Base-by-base conservation (phyloP, 2,113 vertebrate genomes). In the Mirza zaza region DNA sequence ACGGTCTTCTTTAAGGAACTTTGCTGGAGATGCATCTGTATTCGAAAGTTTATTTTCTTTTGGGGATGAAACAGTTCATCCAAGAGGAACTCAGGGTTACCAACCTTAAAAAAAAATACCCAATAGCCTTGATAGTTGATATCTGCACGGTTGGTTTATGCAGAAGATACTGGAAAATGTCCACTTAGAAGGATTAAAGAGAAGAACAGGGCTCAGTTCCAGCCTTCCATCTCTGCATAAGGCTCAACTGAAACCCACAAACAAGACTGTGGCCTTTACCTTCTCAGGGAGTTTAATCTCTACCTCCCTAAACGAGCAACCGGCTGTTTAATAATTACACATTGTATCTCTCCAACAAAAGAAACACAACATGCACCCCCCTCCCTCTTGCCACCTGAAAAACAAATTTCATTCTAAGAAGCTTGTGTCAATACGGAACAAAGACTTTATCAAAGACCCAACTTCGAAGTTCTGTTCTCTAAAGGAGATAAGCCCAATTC, bases 381-480 rank as follows among this genome's bases (percentile, higher is more conserved):
- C 75, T 76, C 23, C 13, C 8, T 45, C 8, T 45, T 45, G 45
- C 92, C 45, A 97, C 87, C 98, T 97, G 96, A 98, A 98, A 98
- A 98, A 98, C 98, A 98, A 98, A 98, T 97, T 97, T 97, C 97
- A 98, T 96, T 98, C 97, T 97, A 97, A 98, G 98, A 98, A 97
- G 97, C 95, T 97, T 98, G 94, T 97, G 98, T 98, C 98, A 98
- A 98, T 97, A 98, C 6, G 93, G 97, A 98, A 98, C 97, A 98
- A 98, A 98, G 97, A 80, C 98, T 97, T 98, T 98, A 98, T 98
- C 98, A 97, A 77, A 95, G 96, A 97, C 96, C 97, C 97, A 90
- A 96, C 97, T 97, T 96, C 85, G 91, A 92, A 97, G 98, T 98
- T 98, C 98, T 98, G 97, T 96, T 98, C 97, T 96, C 84, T 87